These are phyloP conservation scores for Petrocephalus schoutedeni DNA, from an alignment of 2,797 vertebrate genomes.

Conservation along the genomic window DNA sequence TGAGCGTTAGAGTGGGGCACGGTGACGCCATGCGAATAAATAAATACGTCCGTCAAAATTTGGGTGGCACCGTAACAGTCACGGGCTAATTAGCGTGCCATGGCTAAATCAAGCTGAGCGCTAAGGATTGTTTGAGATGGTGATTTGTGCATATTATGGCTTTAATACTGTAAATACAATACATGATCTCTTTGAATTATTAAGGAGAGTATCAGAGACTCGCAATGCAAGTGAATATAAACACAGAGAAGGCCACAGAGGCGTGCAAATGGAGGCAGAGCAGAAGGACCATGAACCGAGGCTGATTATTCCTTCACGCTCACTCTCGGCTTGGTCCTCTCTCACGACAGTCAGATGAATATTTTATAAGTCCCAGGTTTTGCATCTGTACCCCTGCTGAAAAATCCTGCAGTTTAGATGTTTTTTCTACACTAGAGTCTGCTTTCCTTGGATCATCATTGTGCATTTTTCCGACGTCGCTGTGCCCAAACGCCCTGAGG, in stretches of 20 bases:
- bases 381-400: neutral
- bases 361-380: conserved; percentile 1
- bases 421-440: neutral
- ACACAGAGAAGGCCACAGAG: neutral
- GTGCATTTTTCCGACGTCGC: neutral
- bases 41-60: neutral
- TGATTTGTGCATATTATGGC: neutral
- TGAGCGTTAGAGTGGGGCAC: too few relatives aligned
- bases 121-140: neutral
- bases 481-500: neutral
- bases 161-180: neutral
- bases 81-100: neutral
- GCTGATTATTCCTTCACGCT: neutral
- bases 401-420: neutral
- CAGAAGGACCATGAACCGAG: neutral
- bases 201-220: neutral
- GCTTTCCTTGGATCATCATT: neutral
- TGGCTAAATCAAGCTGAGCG: neutral
- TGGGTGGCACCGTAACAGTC: neutral
- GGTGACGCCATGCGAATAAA: neutral
- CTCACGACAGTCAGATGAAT: neutral
- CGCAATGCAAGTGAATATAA: neutral
- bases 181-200: neutral
- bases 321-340: neutral
- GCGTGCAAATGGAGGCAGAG: neutral